Base-by-base conservation (phyloP, 2,888 invertebrate species). In the Diachrysia chrysitis region DNA sequence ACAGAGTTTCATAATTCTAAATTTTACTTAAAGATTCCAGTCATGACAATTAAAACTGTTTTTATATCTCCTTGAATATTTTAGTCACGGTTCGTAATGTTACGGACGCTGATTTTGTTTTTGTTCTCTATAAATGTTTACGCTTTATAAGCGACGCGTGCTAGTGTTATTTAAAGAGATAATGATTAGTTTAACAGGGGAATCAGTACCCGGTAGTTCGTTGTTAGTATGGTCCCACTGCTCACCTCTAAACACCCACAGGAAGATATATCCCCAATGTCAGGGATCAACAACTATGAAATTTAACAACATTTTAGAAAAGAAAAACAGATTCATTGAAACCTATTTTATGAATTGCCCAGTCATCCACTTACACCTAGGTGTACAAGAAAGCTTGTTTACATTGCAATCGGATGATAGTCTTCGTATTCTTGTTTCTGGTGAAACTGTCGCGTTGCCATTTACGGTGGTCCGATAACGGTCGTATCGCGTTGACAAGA, bases 351-450 rank as follows among this genome's bases (percentile, higher is more conserved):
- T 25, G 66, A 57, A 12, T 58, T 63, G 46, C 21, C 23, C 29
- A 61, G 46, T 70, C 59, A 23, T 23, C 42, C 16, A 23, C 68
- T 58, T 57, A 35, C 69, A 76, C 60, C 62, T 62, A 64, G 25
- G 63, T n/a, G n/a, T 62, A 25, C 69, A 73, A 80, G 87, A 88
- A 87, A 87, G 81, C 82, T 76, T 81, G 82, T 86, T 88, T 83
- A 83, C 80, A 85, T 79, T 84, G 78, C 77, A 79, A 76, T 81
- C 72, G 53, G 73, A 81, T 83, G 83, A 84, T 85, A 83, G 84
- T 83, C 76, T 78, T 82, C 76, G 64, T 85, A 86, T 81, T 88
- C 87, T 72, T 78, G 79, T 83, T 88, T 88, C 85, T 83, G 81
- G 84, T 85, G 86, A 88, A 89, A 88, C 86, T 75, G 82, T 78